Conservation (phyloP, 2,113 vertebrate genomes). For the Castor canadensis region DNA sequence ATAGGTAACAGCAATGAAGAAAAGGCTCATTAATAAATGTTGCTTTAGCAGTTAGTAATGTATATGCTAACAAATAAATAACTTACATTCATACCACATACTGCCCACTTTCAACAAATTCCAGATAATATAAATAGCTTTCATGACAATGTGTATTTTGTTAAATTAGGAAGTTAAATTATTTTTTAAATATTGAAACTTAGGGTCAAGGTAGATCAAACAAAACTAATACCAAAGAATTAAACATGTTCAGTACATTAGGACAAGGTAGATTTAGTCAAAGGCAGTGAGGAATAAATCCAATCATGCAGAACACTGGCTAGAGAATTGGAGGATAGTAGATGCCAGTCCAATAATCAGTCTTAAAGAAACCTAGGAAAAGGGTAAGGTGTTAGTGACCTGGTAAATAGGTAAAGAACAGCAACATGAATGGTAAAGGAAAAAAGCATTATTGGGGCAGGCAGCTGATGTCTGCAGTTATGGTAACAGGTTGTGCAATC, state of each 20-base stretch:
- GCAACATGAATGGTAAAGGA: background rate
- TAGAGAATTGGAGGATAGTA: background rate
- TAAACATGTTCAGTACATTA: background rate
- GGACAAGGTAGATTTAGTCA: background rate
- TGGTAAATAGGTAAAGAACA: background rate
- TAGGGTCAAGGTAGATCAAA: background rate
- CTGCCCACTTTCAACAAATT: background rate
- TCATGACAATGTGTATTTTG: background rate
- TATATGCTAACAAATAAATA: background rate
- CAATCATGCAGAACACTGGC: background rate
- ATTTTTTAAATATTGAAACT: slow-evolving; percentile 20
- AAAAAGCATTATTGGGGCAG: background rate
- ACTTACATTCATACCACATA: background rate
- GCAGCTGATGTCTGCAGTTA: background rate
- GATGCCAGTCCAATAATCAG: background rate
- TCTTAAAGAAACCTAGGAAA: background rate
- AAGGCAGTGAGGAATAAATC: background rate
- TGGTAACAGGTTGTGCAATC: background rate
- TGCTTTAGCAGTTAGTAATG: background rate
- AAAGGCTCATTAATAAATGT: background rate
- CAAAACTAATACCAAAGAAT: background rate
- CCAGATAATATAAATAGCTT: background rate
- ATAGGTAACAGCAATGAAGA: background rate
- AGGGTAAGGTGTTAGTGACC: background rate
- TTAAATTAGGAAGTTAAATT: background rate